These are phyloP conservation scores for Chromis chromis DNA, from an alignment of 2,797 vertebrate species.

Conservation along the genomic window DNA sequence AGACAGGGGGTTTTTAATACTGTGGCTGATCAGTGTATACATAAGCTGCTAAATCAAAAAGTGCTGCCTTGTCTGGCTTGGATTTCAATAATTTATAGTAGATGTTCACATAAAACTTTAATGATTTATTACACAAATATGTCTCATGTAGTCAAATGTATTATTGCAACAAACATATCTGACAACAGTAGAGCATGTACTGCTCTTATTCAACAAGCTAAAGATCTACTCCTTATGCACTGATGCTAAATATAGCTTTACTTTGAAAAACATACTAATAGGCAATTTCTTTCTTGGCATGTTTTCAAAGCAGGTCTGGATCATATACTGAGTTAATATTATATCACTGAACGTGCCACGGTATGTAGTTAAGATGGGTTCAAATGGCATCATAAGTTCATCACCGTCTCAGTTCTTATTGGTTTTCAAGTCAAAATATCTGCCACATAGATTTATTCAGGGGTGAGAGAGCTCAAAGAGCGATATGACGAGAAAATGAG, in stretches of 20 bases:
- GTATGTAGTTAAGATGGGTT: slow-evolving; percentile 53
- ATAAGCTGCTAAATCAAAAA: slow-evolving; percentile 15
- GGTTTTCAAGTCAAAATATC: slow-evolving; percentile 62
- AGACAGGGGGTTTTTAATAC: too few relatives aligned
- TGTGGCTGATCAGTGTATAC: too few relatives aligned
- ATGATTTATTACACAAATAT: slow-evolving; percentile 11
- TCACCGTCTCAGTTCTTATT: slow-evolving; percentile 51
- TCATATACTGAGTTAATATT: slow-evolving; percentile 54
- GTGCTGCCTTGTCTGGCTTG: background rate
- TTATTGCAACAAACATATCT: slow-evolving; percentile 29
- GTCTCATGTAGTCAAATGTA: slow-evolving; percentile 1
- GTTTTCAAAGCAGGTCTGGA: slow-evolving; percentile 63
- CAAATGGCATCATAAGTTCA: slow-evolving; percentile 67
- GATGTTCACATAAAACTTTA: background rate
- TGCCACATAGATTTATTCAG: slow-evolving; percentile 68
- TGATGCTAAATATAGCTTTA: slow-evolving; percentile 63
- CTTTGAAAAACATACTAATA: slow-evolving; percentile 59
- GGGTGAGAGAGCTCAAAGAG: slow-evolving; percentile 50
- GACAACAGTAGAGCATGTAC: slow-evolving; percentile 21
- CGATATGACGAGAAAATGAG: slow-evolving; percentile 48
- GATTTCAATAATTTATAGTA: background rate
- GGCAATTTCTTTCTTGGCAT: slow-evolving; percentile 59
- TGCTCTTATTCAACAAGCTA: slow-evolving; percentile 50
- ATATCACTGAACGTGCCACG: slow-evolving; percentile 50
- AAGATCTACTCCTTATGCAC: slow-evolving; percentile 32